phyloP scores from a whole-genome alignment of 2,113 vertebrate genomes.

The Tautogolabrus adspersus region DNA sequence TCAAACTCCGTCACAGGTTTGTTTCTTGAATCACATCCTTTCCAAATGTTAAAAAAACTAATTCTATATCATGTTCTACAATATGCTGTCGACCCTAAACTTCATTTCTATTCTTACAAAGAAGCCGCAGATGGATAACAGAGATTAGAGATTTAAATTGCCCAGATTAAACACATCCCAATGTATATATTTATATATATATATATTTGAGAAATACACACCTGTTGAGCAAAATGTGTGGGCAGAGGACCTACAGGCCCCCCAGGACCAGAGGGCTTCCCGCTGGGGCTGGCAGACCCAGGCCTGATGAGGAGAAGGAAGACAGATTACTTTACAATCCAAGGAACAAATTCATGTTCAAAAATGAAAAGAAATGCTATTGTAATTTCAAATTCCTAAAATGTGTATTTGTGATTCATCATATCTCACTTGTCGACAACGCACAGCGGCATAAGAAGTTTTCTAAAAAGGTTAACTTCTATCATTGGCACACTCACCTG shows the following conservation, averaged over 20 bases:
- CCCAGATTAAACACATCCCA: no score
- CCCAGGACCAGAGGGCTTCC: slow-evolving; percentile 90
- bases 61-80: no score
- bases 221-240: slow-evolving; percentile 95
- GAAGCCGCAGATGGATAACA: no score
- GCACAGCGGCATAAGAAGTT: no score
- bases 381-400: neutral
- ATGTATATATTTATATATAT: neutral
- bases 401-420: neutral
- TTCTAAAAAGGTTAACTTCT: neutral
- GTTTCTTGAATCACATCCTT: no score
- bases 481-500: slow-evolving; percentile 83
- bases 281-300: slow-evolving; percentile 96
- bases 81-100: no score
- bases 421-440: neutral
- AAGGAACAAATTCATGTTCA: no score
- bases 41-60: no score
- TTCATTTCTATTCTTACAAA: no score
- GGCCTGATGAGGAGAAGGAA: slow-evolving; percentile 82
- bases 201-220: slow-evolving; percentile 61
- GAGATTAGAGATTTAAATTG: no score
- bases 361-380: neutral
- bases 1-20: no score
- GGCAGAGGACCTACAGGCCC: slow-evolving; percentile 90
- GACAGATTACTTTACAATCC: neutral